Conservation (phyloP, 1,140 invertebrate species). For the Asbolus verrucosus region DNA sequence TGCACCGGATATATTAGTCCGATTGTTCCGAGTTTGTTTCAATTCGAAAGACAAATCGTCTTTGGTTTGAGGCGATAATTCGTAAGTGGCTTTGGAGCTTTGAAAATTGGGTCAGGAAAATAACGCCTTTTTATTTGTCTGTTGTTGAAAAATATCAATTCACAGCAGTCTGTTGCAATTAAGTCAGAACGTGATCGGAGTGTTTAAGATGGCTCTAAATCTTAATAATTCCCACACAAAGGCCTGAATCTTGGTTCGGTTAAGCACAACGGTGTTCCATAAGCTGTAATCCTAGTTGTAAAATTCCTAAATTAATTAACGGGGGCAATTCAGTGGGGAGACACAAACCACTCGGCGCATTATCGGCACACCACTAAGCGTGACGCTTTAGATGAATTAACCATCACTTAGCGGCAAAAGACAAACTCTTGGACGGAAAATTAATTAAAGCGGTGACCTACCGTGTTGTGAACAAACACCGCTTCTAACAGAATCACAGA, state of each 20-base stretch:
- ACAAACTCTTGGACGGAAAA: constrained; percentile 38
- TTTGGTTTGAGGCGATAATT: background rate
- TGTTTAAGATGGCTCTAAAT: constrained; percentile 25
- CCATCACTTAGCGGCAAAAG: constrained; percentile 35
- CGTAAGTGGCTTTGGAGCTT: background rate
- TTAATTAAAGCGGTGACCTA: constrained; percentile 27
- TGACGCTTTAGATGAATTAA: constrained; percentile 36
- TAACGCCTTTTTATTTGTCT: constrained; percentile 12
- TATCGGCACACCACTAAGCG: constrained; percentile 37
- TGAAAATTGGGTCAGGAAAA: constrained; percentile 17
- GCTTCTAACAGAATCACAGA: no score
- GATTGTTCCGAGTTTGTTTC: no score
- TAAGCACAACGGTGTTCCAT: constrained; percentile 20
- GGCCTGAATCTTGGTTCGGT: constrained; percentile 26
- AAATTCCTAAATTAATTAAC: constrained; percentile 38
- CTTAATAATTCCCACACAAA: constrained; percentile 38
- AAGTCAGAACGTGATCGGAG: constrained; percentile 27
- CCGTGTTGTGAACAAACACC: constrained; percentile 15
- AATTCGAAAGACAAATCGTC: constrained; percentile 1
- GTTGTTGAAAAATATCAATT: constrained; percentile 24
- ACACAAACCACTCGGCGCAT: constrained; percentile 34
- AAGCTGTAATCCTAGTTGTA: constrained; percentile 35
- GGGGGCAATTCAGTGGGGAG: constrained; percentile 35
- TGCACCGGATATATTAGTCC: no score
- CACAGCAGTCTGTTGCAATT: background rate